These are phyloP conservation scores for Pseudocheirus occidentalis DNA, from an alignment of 2,797 vertebrate genomes.

Conservation along the genomic window DNA sequence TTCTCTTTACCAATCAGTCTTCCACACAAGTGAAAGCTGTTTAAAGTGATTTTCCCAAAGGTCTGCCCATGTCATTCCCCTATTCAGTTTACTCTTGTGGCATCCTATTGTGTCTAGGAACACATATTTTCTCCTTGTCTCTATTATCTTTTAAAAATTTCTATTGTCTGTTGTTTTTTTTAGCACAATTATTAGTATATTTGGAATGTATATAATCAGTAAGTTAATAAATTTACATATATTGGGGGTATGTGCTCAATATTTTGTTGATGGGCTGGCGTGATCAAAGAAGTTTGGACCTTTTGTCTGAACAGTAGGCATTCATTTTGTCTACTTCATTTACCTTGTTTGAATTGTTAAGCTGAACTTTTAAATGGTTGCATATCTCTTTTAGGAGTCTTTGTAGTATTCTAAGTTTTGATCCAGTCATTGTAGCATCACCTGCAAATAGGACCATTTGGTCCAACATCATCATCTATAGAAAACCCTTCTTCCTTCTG, in stretches of 20 bases:
- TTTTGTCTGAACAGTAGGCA: neutral
- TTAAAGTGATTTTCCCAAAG: neutral
- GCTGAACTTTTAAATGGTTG: neutral
- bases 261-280: neutral
- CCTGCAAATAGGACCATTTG: neutral
- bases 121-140: neutral
- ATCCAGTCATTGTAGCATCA: neutral
- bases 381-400: neutral
- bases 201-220: neutral
- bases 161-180: neutral
- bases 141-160: neutral
- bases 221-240: neutral
- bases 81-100: neutral
- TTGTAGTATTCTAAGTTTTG: neutral
- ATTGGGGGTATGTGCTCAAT: neutral
- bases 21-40: neutral
- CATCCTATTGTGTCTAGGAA: neutral
- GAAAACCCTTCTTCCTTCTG: neutral
- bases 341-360: neutral
- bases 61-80: neutral
- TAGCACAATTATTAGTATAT: neutral
- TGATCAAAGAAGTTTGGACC: neutral
- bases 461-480: neutral
- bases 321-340: neutral
- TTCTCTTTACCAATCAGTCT: neutral